Evolutionary conservation across 2,797 vertebrate genomes (phyloP).

Genomic region (Toxotes lorentzi): DNA sequence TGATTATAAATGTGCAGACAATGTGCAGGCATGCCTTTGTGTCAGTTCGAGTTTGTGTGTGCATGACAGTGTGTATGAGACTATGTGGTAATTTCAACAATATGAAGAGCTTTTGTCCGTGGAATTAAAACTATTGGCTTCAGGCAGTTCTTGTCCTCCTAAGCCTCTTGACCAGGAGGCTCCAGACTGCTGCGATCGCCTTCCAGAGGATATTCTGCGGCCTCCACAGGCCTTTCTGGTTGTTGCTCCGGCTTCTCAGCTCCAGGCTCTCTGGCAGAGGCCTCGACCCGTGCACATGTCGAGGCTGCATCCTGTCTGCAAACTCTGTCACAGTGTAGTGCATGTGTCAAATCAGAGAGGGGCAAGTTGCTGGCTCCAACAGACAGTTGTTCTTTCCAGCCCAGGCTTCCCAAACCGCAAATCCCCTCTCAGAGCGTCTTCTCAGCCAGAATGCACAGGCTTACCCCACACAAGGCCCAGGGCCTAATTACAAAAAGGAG

Average conservation of each 20-base stretch:
- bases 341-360: conserved; percentile 78
- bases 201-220: conserved; percentile 67
- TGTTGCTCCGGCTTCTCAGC: conserved; percentile 46
- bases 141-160: conserved; percentile 45
- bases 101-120: conserved; percentile 56
- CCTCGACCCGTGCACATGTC: conserved; percentile 50
- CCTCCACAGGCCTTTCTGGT: conserved; percentile 55
- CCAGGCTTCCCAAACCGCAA: conserved; percentile 80
- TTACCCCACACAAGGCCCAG: conserved; percentile 75
- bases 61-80: conserved; percentile 55
- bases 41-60: conserved; percentile 69
- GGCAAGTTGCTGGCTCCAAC: conserved; percentile 71
- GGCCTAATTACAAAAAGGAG: conserved; percentile 76
- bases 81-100: conserved; percentile 68
- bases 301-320: conserved; percentile 71
- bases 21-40: conserved; percentile 78
- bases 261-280: conserved; percentile 60
- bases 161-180: conserved; percentile 72
- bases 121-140: conserved; percentile 72
- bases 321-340: conserved; percentile 67
- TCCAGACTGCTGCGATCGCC: conserved; percentile 72
- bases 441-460: conserved; percentile 78
- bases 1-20: conserved; percentile 77
- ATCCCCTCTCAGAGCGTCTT: conserved; percentile 78
- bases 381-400: conserved; percentile 80